Evolutionary conservation across 1,140 invertebrate species (phyloP).

Genomic region (Muscidifurax raptorellus): DNA sequence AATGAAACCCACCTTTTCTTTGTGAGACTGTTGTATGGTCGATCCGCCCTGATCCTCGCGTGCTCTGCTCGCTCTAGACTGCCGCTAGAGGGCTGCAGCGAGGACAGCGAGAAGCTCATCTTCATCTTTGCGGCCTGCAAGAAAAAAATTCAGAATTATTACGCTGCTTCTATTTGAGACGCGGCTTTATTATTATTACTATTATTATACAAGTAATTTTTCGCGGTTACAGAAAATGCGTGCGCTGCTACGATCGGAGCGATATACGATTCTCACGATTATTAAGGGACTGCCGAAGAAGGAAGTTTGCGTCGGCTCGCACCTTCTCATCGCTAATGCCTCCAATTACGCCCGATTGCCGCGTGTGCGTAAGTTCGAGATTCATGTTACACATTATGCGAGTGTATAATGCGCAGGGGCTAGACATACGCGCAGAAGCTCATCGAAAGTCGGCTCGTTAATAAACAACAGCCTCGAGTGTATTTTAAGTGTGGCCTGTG

Average conservation of each 20-base stretch:
- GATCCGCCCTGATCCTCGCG: slow-evolving; percentile 72
- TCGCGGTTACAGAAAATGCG: slow-evolving; percentile 17
- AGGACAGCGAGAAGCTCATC: slow-evolving; percentile 77
- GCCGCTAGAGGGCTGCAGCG: slow-evolving; percentile 75
- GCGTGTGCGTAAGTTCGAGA: not conserved
- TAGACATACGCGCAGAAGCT: not conserved
- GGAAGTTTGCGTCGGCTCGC: not conserved
- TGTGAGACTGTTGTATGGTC: slow-evolving; percentile 82
- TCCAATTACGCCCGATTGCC: slow-evolving; percentile 18
- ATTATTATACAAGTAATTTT: not conserved
- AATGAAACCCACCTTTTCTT: slow-evolving; percentile 77
- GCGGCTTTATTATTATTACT: not conserved
- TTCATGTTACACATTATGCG: slow-evolving; percentile 33
- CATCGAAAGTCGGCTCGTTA: slow-evolving; percentile 20
- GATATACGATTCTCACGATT: slow-evolving; percentile 33
- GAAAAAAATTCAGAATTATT: not conserved
- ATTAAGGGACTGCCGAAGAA: not conserved
- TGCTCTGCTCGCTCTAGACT: slow-evolving; percentile 76
- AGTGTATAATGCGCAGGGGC: not conserved
- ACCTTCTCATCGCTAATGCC: slow-evolving; percentile 16
- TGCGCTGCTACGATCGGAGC: not conserved
- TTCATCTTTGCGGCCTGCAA: slow-evolving; percentile 65
- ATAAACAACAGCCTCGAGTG: not conserved
- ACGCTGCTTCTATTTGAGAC: not conserved
- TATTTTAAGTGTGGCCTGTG: not conserved